Base-by-base conservation (phyloP, 2,113 vertebrate species). In the Brachyhypopomus gauderio region DNA sequence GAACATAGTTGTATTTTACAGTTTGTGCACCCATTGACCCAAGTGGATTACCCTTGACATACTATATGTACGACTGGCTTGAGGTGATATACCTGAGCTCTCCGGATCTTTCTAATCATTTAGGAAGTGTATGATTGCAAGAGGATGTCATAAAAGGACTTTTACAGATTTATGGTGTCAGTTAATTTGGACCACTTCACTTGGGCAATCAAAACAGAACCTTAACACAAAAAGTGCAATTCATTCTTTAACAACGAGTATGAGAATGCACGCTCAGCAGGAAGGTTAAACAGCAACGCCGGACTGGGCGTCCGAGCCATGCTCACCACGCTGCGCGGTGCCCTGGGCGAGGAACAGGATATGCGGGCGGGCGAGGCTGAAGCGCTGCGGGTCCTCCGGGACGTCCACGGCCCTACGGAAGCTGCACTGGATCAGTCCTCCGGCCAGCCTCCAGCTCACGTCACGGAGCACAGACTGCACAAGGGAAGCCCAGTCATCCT, bases 281-380 rank as follows among this genome's bases (percentile, higher is more conserved):
- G n/a, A 36, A 66, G 5, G 4, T 5, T 5, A 60, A 20, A 20
- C 19, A 6, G 8, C 62, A 30, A 2, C 30, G 30, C 27, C 12
- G 27, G 23, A 7, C 23, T 16, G 23, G 3, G 14, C 25, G 25
- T 1, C 14, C n/a, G 41, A 72, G 72, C 48, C 20, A 7, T 3
- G 25, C 85, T 87, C 86, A 96, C 96, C 95, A 67, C 92, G 63
- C 63, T 86, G 55, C 14, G 89, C 87, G 58, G 85, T 82, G 30
- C 96, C 96, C 45, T 87, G 87, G 79, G 95, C 94, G 60, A 96
- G 22, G 85, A 96, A 96, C 87, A 97, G 91, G 79, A 94, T 96
- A 87, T 96, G 96, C 58, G 83, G 91, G 2, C 59, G 77, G 84
- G 95, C 88, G 81, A 96, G 88, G 80, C 91, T 88, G 87, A 92